Evolutionary conservation across 1,140 invertebrate genomes (phyloP).

Genomic region (Caerostris darwini): DNA sequence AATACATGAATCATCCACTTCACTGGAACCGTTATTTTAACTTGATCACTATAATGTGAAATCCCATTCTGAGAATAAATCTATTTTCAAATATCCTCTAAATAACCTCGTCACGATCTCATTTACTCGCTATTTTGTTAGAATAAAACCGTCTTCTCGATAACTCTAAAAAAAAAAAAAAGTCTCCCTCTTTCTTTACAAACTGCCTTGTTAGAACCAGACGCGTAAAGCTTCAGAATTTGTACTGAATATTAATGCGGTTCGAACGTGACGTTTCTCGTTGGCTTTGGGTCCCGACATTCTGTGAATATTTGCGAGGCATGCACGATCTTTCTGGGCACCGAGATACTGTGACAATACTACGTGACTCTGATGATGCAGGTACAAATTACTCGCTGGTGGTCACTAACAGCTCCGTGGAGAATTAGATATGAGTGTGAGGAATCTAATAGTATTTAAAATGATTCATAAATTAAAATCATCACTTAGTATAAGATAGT

Average conservation of each 20-base stretch:
- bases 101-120: not conserved
- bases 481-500: too few relatives aligned
- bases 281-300: not conserved
- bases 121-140: not conserved
- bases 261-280: not conserved
- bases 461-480: too few relatives aligned
- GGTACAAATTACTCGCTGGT: not conserved
- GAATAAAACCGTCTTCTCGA: not conserved
- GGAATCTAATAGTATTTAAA: too few relatives aligned
- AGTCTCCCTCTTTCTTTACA: not conserved
- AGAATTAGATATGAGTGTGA: not conserved
- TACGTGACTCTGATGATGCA: not conserved
- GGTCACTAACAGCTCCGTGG: not conserved
- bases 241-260: not conserved
- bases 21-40: not conserved
- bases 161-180: not conserved
- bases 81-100: not conserved
- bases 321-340: not conserved
- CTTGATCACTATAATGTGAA: not conserved
- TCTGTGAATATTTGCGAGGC: slow-evolving; percentile 18
- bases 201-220: not conserved
- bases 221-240: slow-evolving; percentile 14
- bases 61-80: not conserved
- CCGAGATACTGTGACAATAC: not conserved
- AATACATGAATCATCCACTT: too few relatives aligned